Conservation (phyloP, 1,140 invertebrate species). For the Trypoxylus dichotomus region DNA sequence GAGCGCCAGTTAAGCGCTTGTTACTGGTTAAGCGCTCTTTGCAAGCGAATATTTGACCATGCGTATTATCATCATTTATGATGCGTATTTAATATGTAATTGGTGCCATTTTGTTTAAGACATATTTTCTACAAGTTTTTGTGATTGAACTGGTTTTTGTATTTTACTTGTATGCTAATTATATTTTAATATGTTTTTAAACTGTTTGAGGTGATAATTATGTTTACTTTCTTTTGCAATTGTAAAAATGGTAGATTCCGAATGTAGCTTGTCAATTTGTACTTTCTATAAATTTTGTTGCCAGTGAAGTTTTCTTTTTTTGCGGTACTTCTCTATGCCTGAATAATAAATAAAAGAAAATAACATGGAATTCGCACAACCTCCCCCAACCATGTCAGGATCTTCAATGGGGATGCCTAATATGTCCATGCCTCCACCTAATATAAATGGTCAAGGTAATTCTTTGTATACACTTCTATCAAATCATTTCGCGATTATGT, state of each 20-base stretch:
- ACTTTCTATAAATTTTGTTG: background rate
- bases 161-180: background rate
- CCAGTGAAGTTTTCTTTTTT: background rate
- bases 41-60: too few relatives aligned
- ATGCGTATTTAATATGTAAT: background rate
- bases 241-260: constrained; percentile 1
- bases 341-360: background rate
- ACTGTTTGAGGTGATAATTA: background rate
- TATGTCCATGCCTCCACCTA: constrained; percentile 39
- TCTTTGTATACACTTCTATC: constrained; percentile 30
- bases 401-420: constrained; percentile 36
- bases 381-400: constrained; percentile 38
- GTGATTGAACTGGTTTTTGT: background rate
- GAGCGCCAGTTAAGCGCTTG: too few relatives aligned
- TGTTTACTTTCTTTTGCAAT: background rate
- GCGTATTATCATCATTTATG: constrained; percentile 2
- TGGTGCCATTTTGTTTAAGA: constrained; percentile 26
- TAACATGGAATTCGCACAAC: constrained; percentile 50
- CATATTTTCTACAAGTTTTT: background rate
- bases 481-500: background rate
- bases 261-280: background rate
- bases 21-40: too few relatives aligned
- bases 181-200: background rate
- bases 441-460: constrained; percentile 28
- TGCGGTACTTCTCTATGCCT: background rate